Conservation (phyloP, 1,140 invertebrate genomes). For the Cryptotermes secundus region DNA sequence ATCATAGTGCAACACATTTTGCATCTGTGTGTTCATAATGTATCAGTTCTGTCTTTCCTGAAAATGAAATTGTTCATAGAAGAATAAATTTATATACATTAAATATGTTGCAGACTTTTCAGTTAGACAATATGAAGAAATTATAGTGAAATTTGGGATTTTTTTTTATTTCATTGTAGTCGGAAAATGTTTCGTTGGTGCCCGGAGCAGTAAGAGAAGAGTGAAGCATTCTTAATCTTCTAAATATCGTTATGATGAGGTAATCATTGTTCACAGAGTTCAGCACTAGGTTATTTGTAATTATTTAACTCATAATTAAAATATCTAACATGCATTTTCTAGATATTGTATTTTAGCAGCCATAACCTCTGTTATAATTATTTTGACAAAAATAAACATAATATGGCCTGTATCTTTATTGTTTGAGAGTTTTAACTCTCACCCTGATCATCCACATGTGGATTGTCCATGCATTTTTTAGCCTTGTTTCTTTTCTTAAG, state of each 20-base stretch:
- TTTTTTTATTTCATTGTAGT: conserved; percentile 35
- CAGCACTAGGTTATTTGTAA: neutral
- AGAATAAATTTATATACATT: conserved; percentile 3
- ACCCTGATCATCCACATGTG: too few relatives aligned
- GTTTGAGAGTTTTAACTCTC: neutral
- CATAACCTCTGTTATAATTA: neutral
- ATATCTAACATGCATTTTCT: neutral
- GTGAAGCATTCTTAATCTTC: conserved; percentile 29
- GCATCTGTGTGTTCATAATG: conserved; percentile 13
- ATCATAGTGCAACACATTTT: conserved; percentile 16
- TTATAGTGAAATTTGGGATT: conserved; percentile 23
- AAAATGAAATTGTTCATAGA: neutral
- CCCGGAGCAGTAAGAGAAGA: conserved; percentile 35
- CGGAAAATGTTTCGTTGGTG: conserved; percentile 33
- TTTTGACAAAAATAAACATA: neutral
- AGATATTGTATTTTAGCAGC: neutral
- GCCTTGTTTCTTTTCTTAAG: too few relatives aligned
- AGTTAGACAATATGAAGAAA: conserved; percentile 2
- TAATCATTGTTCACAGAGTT: neutral
- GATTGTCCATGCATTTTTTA: too few relatives aligned
- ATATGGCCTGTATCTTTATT: neutral
- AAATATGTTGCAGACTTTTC: neutral
- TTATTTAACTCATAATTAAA: neutral
- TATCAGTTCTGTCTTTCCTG: neutral
- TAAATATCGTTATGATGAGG: conserved; percentile 15